phyloP scores from a whole-genome alignment of 2,888 invertebrate genomes.

The Palloptera scutellata region DNA sequence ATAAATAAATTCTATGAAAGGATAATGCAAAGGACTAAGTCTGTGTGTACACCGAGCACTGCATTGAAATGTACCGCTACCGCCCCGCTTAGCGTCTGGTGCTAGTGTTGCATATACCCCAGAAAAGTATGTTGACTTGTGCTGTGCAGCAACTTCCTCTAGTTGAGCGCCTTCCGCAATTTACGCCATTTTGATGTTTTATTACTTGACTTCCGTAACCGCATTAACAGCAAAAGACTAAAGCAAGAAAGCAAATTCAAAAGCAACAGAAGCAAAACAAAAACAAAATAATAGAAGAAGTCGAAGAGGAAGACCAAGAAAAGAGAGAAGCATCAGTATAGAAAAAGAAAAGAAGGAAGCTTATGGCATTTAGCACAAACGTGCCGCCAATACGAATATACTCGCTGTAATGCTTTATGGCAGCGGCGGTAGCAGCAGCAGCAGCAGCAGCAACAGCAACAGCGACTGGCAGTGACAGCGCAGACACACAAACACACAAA shows the following conservation, averaged over 20 bases:
- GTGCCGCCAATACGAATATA: constrained; percentile 15
- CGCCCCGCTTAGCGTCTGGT: constrained; percentile 11
- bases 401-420: too few species aligned
- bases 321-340: too few species aligned
- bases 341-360: constrained; percentile 13
- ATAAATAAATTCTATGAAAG: neutral
- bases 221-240: constrained; percentile 24
- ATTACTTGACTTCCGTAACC: constrained; percentile 51
- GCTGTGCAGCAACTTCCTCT: constrained; percentile 31
- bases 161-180: constrained; percentile 35
- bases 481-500: too few species aligned
- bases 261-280: constrained; percentile 12
- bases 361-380: constrained; percentile 9
- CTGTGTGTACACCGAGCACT: neutral
- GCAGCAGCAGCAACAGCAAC: too few species aligned
- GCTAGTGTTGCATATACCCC: neutral
- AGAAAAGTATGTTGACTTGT: neutral
- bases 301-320: too few species aligned
- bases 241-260: neutral
- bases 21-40: neutral
- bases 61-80: neutral
- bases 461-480: too few species aligned
- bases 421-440: neutral
- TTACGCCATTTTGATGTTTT: constrained; percentile 55
- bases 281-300: neutral